These are phyloP conservation scores for Phrynocephalus guinanensis DNA, from an alignment of 2,797 vertebrate species.

Conservation along the genomic window DNA sequence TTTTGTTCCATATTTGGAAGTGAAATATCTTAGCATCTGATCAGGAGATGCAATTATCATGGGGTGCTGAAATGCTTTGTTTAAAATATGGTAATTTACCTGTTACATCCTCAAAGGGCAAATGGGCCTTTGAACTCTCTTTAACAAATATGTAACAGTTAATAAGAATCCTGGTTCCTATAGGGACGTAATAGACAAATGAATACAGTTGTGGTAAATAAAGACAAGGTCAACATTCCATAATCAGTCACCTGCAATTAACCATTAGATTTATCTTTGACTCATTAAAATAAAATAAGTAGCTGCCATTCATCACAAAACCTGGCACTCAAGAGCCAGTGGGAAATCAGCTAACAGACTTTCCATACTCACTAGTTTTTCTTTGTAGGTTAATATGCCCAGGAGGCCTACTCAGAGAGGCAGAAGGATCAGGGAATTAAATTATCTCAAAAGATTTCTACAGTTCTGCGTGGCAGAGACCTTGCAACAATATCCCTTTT, in stretches of 20 bases:
- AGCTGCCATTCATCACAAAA: slow-evolving; percentile 1
- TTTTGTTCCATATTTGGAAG: not conserved
- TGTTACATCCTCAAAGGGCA: not conserved
- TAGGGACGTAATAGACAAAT: not conserved
- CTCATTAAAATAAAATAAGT: not conserved
- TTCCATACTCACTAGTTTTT: not conserved
- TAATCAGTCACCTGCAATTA: not conserved
- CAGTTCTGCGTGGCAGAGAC: not conserved
- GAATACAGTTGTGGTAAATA: slow-evolving; percentile 2
- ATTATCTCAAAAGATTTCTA: slow-evolving; percentile 14
- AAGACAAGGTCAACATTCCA: not conserved
- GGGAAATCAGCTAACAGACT: slow-evolving; percentile 9
- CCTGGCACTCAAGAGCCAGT: not conserved
- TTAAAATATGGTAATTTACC: not conserved
- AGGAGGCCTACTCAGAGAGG: not conserved
- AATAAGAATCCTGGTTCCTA: not conserved
- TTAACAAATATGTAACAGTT: not conserved
- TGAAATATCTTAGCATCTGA: not conserved
- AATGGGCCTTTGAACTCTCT: not conserved
- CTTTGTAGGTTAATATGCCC: not conserved
- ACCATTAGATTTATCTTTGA: fast-evolving
- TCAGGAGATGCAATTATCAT: not conserved
- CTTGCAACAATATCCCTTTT: not conserved
- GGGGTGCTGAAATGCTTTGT: not conserved
- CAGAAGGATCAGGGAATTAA: slow-evolving; percentile 35